Evolutionary conservation across 2,113 vertebrate species (phyloP), one percentile per base, ranked within the genome.

Genomic region (Uria lomvia): DNA sequence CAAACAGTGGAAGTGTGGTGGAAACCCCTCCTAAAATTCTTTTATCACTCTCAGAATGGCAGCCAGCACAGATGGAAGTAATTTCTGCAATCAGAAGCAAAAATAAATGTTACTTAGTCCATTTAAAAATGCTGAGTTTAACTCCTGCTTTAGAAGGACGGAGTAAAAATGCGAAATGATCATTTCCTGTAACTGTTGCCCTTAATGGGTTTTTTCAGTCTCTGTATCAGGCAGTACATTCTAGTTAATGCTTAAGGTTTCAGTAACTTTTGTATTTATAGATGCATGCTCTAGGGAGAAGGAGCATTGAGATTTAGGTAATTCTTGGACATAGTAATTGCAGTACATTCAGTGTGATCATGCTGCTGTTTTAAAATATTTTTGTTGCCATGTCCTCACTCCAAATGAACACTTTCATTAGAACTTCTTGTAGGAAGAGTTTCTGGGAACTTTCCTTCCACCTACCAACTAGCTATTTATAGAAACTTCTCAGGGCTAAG

Each of bases 151-250:
- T 97, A 94, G 94, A 97, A 97, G 63, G 95, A 94, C 86, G 94
- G 93, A 98, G 97, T 97, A 98, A 96, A 98, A 98, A 96, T 97
- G 96, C 62, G 72, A 98, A 98, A 97, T 97, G 63, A 90, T 98
- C 85, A 82, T 95, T 98, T 98, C 98, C 98, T 98, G 98, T 98
- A 97, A 97, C 96, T 97, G 96, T 95, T 98, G 85, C 97, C 96
- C 83, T 92, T 87, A 96, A 89, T 94, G 95, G 84, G 86, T 90
- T 32, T 21, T 98, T 96, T 95, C 92, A 86, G 79, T 89, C 96
- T 96, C 88, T 91, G 50, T 86, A 90, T 94, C 90, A 97, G 66
- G 91, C 85, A 15, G 79, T 96, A 82, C 67, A 15, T 91, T 98
- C 95, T 97, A 90, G 96, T 92, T 97, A 96, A 92, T 94, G 74